Evolutionary conservation across 2,888 invertebrate species (phyloP), one percentile per base, ranked within the genome.

Genomic region (Rhagonycha fulva): DNA sequence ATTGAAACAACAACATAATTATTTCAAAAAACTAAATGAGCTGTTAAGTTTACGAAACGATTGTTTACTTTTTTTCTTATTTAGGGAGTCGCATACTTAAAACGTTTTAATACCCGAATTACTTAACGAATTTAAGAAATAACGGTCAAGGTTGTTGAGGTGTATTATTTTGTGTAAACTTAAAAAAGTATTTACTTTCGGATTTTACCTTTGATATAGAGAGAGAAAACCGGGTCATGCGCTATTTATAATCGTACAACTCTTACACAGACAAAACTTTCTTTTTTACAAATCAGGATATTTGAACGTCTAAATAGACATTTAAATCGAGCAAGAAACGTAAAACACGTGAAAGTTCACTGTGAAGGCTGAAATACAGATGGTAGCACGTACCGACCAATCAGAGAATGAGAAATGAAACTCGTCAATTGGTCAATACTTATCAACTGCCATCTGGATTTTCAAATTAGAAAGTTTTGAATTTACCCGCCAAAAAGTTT

Each of bases 141-240:
- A 66, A 24, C 23, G 63, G 63, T 66, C 63, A 66, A 66, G 24
- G 26, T 66, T 66, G 26, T 24, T 24, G 11, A 66, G 26, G 32
- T 72, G 71, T 72, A 67, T 24, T 72, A 63, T 23, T 70, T 70
- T 70, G 26, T 62, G 62, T 72, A 67, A 72, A 72, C 14, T 14
- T 72, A 63, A 70, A 74, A 72, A 72, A 62, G 68, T 70, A 68
- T 68, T 70, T 79, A 80, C 80, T 81, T 81, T 81, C 80, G 80
- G 80, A 81, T 81, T 74, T 76, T 77, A 71, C 77, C 74, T 69
- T 76, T 69, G 70, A 75, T 28, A 72, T 30, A 23, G 23, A 61
- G 47, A 74, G 63, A 66, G 63, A 68, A 24, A 74, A 81, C 81
- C 80, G 81, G 81, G 82, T 81, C 82, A 81, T 76, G 81, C 79